phyloP scores from a whole-genome alignment of 1,140 invertebrate species.

The Harpegnathos saltator region DNA sequence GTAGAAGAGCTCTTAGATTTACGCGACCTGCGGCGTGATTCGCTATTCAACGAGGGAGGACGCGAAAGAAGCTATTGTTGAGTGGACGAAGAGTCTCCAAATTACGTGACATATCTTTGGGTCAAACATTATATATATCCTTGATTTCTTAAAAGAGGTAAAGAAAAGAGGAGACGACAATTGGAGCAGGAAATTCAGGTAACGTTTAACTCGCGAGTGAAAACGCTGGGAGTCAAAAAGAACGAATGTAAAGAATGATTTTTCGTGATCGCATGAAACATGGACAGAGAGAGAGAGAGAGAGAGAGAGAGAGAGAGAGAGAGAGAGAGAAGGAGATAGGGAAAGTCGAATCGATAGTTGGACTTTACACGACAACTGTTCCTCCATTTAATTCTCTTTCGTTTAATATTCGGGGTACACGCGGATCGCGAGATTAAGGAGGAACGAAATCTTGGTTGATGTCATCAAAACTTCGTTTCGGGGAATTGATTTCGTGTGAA shows the following conservation, averaged over 20 bases:
- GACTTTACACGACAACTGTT: neutral
- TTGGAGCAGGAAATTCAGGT: neutral
- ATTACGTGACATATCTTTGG: neutral
- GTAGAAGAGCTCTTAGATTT: neutral
- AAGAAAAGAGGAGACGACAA: neutral
- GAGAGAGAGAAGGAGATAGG: no score
- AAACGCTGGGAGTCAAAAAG: neutral
- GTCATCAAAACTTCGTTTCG: constrained; percentile 14
- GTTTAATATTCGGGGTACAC: neutral
- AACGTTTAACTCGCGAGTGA: neutral
- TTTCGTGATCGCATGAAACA: neutral
- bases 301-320: no score
- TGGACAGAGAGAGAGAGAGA: no score
- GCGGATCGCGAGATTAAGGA: constrained; percentile 4
- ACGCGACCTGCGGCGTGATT: neutral
- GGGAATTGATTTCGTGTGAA: constrained; percentile 47
- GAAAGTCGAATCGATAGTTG: neutral
- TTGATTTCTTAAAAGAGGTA: no score
- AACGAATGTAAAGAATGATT: no score
- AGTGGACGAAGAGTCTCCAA: neutral
- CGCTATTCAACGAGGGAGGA: constrained; percentile 8
- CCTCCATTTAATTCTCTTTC: neutral
- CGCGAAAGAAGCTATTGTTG: neutral
- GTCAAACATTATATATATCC: constrained; percentile 1
- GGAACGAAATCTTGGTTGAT: neutral